phyloP scores from a whole-genome alignment of 2,113 vertebrate species.

The Caretta caretta region DNA sequence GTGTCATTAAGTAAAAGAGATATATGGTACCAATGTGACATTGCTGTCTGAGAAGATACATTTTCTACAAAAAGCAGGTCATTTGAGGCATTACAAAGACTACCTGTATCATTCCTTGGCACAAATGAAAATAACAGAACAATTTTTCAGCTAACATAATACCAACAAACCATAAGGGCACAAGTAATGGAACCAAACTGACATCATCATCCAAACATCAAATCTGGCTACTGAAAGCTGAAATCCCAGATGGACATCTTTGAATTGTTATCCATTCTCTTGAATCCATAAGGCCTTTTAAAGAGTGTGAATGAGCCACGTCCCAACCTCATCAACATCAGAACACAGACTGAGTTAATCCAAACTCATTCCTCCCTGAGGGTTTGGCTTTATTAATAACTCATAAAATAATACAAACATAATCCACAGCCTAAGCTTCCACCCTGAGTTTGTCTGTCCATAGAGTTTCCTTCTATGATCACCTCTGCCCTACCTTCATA shows the following conservation, averaged over 20 bases:
- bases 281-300: neutral
- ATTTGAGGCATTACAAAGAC: neutral
- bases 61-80: neutral
- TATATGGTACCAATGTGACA: neutral
- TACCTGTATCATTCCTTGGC: neutral
- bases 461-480: neutral
- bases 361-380: neutral
- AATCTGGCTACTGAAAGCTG: neutral
- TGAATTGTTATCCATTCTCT: neutral
- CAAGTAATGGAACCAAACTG: neutral
- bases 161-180: slow-evolving; percentile 2
- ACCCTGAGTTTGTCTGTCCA: neutral
- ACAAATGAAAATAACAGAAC: neutral
- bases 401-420: neutral
- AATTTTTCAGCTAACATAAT: slow-evolving; percentile 6
- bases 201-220: neutral
- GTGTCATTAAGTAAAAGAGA: neutral
- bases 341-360: neutral
- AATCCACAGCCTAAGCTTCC: neutral
- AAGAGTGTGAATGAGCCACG: neutral
- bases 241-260: neutral
- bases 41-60: neutral
- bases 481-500: neutral
- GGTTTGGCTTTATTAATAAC: neutral
- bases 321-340: neutral